Conservation (phyloP, 2,888 invertebrate genomes). For the Chesias legatella region DNA sequence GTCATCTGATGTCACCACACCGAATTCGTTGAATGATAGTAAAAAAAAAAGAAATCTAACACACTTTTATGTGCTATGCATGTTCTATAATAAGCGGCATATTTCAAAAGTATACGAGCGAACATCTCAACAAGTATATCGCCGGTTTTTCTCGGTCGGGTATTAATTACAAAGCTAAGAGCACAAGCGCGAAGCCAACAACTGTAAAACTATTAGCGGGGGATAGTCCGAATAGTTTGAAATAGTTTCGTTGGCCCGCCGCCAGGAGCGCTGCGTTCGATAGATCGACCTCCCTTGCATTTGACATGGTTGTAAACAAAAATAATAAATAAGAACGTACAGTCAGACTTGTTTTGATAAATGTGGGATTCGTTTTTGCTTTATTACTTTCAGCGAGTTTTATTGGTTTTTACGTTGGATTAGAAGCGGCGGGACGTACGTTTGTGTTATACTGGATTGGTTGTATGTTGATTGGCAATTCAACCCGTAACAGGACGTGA, state of each 20-base stretch:
- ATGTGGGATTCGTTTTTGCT: slow-evolving; percentile 54
- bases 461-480: slow-evolving; percentile 40
- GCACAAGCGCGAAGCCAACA: slow-evolving; percentile 48
- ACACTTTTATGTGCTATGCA: slow-evolving; percentile 26
- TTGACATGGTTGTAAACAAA: slow-evolving; percentile 70
- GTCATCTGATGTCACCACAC: no score
- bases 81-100: slow-evolving; percentile 36
- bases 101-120: slow-evolving; percentile 38
- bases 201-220: slow-evolving; percentile 70
- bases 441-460: slow-evolving; percentile 34
- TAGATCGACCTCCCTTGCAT: slow-evolving; percentile 62
- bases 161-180: slow-evolving; percentile 63
- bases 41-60: slow-evolving; percentile 28
- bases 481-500: slow-evolving; percentile 20
- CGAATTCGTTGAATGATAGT: slow-evolving; percentile 14
- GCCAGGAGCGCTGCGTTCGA: slow-evolving; percentile 57
- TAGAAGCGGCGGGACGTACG: slow-evolving; percentile 45
- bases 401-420: slow-evolving; percentile 59
- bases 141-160: slow-evolving; percentile 39
- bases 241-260: slow-evolving; percentile 68
- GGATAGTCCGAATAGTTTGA: slow-evolving; percentile 59
- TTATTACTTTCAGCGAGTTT: slow-evolving; percentile 51
- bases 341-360: slow-evolving; percentile 55
- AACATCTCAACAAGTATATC: slow-evolving; percentile 47
- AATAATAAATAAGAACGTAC: slow-evolving; percentile 63